Evolutionary conservation across 2,113 vertebrate genomes (phyloP).

Genomic region (Accipiter virgatus): DNA sequence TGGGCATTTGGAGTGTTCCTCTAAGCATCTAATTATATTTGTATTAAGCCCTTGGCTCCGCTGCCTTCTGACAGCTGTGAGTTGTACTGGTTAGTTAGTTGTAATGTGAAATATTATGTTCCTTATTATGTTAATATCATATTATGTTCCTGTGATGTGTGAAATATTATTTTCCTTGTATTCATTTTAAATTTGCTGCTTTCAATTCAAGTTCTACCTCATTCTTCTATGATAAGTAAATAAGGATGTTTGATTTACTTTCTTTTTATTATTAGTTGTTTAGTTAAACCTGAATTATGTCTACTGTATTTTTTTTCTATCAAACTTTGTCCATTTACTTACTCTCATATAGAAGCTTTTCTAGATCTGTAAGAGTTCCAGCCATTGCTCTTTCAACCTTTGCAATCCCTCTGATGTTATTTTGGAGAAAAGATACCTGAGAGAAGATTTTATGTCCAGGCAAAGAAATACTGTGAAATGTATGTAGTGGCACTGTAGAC

Average conservation of each 20-base stretch:
- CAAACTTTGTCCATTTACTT: background rate
- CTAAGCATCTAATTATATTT: background rate
- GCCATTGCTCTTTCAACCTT: background rate
- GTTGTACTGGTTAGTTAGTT: slow-evolving; percentile 6
- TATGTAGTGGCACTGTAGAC: background rate
- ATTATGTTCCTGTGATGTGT: background rate
- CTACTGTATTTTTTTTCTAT: background rate
- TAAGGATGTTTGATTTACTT: background rate
- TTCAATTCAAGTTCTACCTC: background rate
- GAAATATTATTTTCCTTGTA: background rate
- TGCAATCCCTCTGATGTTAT: background rate
- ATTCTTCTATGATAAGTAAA: background rate
- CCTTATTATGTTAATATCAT: slow-evolving; percentile 10
- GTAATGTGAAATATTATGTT: slow-evolving; percentile 31
- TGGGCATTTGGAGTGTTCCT: background rate
- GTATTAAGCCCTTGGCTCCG: background rate
- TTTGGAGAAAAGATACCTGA: background rate
- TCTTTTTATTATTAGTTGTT: background rate
- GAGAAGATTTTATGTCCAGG: background rate
- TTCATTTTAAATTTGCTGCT: background rate
- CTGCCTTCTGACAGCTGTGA: slow-evolving; percentile 2
- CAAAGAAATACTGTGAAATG: background rate
- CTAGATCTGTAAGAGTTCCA: background rate
- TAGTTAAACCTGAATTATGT: background rate
- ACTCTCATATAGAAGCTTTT: background rate